Evolutionary conservation across 2,113 vertebrate genomes (phyloP).

Genomic region (Chauna torquata): DNA sequence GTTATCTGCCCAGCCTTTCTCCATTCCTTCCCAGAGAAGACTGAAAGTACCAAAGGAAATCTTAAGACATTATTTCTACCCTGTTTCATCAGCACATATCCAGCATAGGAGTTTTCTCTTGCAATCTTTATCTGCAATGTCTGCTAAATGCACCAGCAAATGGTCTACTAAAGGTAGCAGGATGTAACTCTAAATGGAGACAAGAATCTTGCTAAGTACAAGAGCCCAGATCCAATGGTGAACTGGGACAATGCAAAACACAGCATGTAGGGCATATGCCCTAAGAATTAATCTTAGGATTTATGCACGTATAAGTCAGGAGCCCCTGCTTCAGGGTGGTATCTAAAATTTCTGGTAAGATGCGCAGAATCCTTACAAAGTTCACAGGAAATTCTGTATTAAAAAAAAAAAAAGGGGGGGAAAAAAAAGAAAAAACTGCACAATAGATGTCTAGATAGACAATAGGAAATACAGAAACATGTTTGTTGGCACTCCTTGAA

Average conservation of each 20-base stretch:
- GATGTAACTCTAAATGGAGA: neutral
- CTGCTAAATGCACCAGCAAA: neutral
- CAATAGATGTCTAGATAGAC: neutral
- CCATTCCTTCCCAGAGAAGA: neutral
- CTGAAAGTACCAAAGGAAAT: neutral
- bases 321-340: neutral
- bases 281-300: neutral
- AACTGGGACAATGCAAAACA: neutral
- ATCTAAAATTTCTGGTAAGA: neutral
- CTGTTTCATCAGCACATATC: neutral
- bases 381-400: neutral
- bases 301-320: neutral
- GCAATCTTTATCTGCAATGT: neutral
- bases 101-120: neutral
- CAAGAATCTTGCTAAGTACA: too few relatives aligned
- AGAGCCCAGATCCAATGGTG: neutral
- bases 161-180: neutral
- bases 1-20: neutral
- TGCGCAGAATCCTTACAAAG: neutral
- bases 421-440: neutral
- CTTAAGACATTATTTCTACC: neutral
- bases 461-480: neutral
- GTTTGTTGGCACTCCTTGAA: neutral
- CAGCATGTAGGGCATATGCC: neutral
- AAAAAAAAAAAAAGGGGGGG: too few relatives aligned